phyloP scores from a whole-genome alignment of 2,888 invertebrate species.

The Rhopalosiphum nymphaeae region DNA sequence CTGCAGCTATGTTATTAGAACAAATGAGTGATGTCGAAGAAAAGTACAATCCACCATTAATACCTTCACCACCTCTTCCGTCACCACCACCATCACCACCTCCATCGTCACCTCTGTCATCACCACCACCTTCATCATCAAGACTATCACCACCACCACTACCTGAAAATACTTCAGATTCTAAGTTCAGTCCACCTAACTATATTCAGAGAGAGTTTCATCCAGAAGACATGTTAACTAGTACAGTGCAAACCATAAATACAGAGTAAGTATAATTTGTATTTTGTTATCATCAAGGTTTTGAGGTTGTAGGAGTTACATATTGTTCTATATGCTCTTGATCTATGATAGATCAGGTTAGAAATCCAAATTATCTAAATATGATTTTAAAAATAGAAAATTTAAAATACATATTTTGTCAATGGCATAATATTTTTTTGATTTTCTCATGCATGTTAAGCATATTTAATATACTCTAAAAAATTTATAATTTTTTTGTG shows the following conservation, averaged over 20 bases:
- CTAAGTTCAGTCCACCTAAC: constrained; percentile 44
- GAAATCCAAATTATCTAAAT: too few species aligned
- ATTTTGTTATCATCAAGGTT: neutral
- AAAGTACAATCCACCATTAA: constrained; percentile 42
- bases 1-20: constrained; percentile 62
- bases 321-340: too few species aligned
- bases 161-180: constrained; percentile 33
- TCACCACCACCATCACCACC: constrained; percentile 15
- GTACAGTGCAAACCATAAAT: constrained; percentile 48
- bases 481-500: too few species aligned
- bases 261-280: constrained; percentile 47
- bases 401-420: too few species aligned
- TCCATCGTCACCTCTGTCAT: neutral
- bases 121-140: neutral
- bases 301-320: too few species aligned
- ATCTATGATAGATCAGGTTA: too few species aligned
- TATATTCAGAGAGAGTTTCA: constrained; percentile 56
- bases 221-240: constrained; percentile 64
- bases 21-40: constrained; percentile 60
- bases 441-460: too few species aligned
- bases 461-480: too few species aligned
- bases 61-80: constrained; percentile 18
- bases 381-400: too few species aligned
- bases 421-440: too few species aligned
- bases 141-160: neutral